Percentiles rank a stretch among this genome's conserved stretches.
phyloP scores from a whole-genome alignment of 37 sponge, comb jelly and placozoan genomes.

The Beroe ovata region DNA sequence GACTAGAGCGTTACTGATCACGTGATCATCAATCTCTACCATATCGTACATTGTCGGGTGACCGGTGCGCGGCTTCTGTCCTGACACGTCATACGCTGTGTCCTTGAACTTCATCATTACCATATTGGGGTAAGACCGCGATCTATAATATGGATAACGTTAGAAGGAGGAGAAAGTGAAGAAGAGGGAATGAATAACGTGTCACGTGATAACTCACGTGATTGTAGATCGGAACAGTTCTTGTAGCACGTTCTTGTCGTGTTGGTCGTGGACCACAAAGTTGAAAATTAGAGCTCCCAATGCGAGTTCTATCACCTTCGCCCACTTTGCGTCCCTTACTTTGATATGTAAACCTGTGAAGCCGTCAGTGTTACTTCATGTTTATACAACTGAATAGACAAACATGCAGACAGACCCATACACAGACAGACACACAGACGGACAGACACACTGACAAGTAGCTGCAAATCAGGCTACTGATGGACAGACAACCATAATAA shows the following conservation, averaged over 20 bases:
- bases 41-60: constrained; percentile 65
- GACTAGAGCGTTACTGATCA: constrained; percentile 53
- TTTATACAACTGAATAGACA: no score
- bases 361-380: no score
- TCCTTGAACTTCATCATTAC: constrained; percentile 63
- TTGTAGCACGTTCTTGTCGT: constrained; percentile 38
- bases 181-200: no score
- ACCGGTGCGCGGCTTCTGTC: constrained; percentile 4
- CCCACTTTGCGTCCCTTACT: constrained; percentile 67
- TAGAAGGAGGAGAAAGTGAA: no score
- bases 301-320: constrained; percentile 44
- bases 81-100: background rate
- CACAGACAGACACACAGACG: no score
- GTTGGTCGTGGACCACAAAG: constrained; percentile 38
- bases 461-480: no score
- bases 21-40: constrained; percentile 14
- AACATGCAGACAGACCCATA: no score
- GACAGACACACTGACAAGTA: no score
- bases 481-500: no score
- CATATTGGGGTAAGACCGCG: constrained; percentile 14
- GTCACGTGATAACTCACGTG: no score
- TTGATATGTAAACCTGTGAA: constrained; percentile 65
- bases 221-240: background rate
- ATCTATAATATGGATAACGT: no score
- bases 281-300: constrained; percentile 1